phyloP scores from a whole-genome alignment of 2,113 vertebrate genomes.

The Laticauda colubrina region DNA sequence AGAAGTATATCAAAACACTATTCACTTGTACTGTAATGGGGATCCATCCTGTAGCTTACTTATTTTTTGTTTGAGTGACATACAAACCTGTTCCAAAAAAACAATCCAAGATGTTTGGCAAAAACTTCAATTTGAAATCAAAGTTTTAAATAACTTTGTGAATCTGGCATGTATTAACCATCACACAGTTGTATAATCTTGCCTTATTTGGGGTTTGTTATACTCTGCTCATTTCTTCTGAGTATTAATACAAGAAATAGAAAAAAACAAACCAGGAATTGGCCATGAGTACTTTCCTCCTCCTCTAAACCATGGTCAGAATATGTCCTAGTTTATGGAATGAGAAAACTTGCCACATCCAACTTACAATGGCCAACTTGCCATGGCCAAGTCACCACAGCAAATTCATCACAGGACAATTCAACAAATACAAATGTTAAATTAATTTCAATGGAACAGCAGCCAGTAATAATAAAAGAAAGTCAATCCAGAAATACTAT shows the following conservation, averaged over 20 bases:
- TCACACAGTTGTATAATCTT: background rate
- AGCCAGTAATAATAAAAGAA: background rate
- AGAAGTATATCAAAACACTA: background rate
- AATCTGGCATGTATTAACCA: background rate
- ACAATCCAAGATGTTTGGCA: background rate
- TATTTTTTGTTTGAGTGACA: background rate
- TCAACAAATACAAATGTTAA: background rate
- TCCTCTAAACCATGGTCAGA: background rate
- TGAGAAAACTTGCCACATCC: background rate
- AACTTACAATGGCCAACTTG: background rate
- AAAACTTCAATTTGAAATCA: background rate
- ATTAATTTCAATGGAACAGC: background rate
- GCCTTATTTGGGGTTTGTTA: background rate
- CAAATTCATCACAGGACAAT: background rate
- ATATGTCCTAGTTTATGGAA: background rate
- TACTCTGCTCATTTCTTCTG: background rate
- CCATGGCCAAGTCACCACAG: no score
- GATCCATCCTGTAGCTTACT: background rate
- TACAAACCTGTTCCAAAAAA: background rate
- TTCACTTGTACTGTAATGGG: background rate
- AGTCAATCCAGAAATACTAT: background rate
- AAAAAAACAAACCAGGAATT: background rate
- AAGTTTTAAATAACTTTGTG: background rate
- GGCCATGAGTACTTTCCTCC: background rate
- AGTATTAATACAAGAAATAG: background rate